Conservation (phyloP, 2,888 invertebrate species). For the Chymomyza caudatula region DNA sequence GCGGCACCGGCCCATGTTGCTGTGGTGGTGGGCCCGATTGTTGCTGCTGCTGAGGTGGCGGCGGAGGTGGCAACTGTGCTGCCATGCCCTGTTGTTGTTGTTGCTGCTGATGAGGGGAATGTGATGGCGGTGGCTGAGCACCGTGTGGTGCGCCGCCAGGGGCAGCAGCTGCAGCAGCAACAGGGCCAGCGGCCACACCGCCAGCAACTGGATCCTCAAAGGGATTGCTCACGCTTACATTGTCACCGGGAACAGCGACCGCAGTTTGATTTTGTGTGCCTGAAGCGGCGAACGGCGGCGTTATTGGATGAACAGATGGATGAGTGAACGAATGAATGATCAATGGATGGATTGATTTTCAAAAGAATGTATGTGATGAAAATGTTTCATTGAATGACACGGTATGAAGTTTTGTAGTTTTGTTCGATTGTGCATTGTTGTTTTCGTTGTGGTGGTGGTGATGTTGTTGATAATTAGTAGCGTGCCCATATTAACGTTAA, state of each 20-base stretch:
- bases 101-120: slow-evolving; percentile 32
- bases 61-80: slow-evolving; percentile 37
- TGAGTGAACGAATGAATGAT: slow-evolving; percentile 42
- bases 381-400: slow-evolving; percentile 55
- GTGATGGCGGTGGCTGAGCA: slow-evolving; percentile 28
- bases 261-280: slow-evolving; percentile 73
- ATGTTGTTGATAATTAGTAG: slow-evolving; percentile 50
- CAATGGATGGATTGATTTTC: slow-evolving; percentile 38
- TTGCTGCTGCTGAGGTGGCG: slow-evolving; percentile 34
- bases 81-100: slow-evolving; percentile 21
- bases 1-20: slow-evolving; percentile 50
- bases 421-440: slow-evolving; percentile 1
- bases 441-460: slow-evolving; percentile 21
- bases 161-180: slow-evolving; percentile 37
- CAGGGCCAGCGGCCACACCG: slow-evolving; percentile 30
- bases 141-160: slow-evolving; percentile 27
- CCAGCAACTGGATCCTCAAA: slow-evolving; percentile 85
- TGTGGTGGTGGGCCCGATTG: slow-evolving; percentile 53
- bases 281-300: slow-evolving; percentile 25
- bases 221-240: slow-evolving; percentile 91
- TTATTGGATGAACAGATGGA: slow-evolving; percentile 19
- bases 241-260: slow-evolving; percentile 81
- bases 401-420: slow-evolving; percentile 33
- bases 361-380: slow-evolving; percentile 28
- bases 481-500: slow-evolving; percentile 62